Conservation (phyloP, 2,113 vertebrate genomes). For the Menidia beryllina region DNA sequence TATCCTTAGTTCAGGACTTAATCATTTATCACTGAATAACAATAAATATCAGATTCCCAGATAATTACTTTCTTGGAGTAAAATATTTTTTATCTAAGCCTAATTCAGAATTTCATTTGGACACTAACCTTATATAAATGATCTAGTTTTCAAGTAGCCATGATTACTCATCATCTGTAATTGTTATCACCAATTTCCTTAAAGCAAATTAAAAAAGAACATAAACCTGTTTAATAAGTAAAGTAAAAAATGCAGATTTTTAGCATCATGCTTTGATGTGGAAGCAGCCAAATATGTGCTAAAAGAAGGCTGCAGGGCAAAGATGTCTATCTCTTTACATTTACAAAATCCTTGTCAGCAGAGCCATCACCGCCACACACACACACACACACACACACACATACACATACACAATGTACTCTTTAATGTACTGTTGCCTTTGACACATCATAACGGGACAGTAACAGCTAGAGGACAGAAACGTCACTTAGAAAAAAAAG, state of each 20-base stretch:
- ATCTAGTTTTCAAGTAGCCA: neutral
- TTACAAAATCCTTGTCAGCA: neutral
- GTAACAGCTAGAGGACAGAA: constrained; percentile 1
- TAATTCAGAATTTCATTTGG: neutral
- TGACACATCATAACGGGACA: constrained; percentile 36
- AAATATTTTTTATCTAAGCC: neutral
- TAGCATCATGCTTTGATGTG: constrained; percentile 23
- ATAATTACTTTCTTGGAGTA: neutral
- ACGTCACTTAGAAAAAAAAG: constrained; percentile 6
- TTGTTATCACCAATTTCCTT: neutral
- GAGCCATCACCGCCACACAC: constrained; percentile 2
- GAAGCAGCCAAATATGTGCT: constrained; percentile 1
- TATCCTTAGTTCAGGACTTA: constrained; percentile 13
- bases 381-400: neutral
- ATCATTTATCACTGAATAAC: constrained; percentile 1
- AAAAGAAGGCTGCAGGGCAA: constrained; percentile 18
- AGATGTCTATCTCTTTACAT: constrained; percentile 23
- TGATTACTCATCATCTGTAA: neutral
- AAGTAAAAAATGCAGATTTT: constrained; percentile 28
- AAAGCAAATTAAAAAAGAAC: neutral
- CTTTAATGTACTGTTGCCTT: neutral
- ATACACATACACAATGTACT: no score
- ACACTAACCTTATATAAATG: neutral
- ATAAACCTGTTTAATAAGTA: neutral
- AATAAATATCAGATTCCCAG: neutral